Evolutionary conservation across 2,797 vertebrate genomes (phyloP), one percentile per base, ranked within the genome.

Genomic region (Chromobotia macracanthus): DNA sequence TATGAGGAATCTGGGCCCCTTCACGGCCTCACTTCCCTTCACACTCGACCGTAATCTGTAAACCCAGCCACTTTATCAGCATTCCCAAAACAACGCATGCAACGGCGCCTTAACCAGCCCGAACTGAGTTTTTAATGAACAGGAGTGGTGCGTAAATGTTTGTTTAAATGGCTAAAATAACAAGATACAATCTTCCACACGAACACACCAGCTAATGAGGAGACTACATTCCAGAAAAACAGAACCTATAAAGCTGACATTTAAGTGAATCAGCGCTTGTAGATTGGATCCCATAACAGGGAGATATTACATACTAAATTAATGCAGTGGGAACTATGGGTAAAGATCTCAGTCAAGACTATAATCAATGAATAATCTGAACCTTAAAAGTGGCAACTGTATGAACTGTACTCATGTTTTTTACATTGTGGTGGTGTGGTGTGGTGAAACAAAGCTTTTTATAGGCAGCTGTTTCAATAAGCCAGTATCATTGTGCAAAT

Each of bases 1-100:
- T 75, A 73, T 28, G 35, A 74, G 80, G 78, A 87, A 86, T 77
- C 75, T 67, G 84, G 82, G 84, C 84, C 55, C 75, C 58, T 60
- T 55, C 65, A 13, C 56, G 9, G 58, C 70, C 65, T 70, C 75
- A 23, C 71, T 81, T 79, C 60, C 61, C 60, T 72, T 80, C 65
- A 65, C 15, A 46, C 81, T 46, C 41, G 18, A 64, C 41, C 61
- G 25, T 16, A 38, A 71, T 80, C 75, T 83, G 60, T 53, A 63
- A 80, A 79, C 74, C 38, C 38, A 44, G 31, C 68, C 68, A 28
- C 53, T 79, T 82, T 75, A 84, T 82, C 77, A 80, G 82, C 44
- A 73, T 80, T 80, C 82, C 53, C 61, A 51, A 50, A 78, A 73
- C 65, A 78, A 55, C 61, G 69, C 11, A n/a, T 31, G 58, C 51